Conservation (phyloP, 2,797 vertebrate species). For the Acridotheres tristis region DNA sequence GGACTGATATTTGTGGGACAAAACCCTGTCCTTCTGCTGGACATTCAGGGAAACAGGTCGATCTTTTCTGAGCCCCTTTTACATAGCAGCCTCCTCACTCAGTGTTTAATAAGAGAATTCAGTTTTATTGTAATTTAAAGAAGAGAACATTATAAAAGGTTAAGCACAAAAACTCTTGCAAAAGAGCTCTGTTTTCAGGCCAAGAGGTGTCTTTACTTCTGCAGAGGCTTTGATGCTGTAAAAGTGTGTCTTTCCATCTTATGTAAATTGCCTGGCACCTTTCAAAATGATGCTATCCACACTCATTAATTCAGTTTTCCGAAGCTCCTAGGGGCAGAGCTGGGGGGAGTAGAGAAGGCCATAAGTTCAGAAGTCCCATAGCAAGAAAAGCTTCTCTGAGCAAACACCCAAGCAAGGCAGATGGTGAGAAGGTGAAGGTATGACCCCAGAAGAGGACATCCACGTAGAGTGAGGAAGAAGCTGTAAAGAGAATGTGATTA, state of each 20-base stretch:
- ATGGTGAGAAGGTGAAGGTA: neutral
- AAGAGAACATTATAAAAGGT: neutral
- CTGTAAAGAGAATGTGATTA: neutral
- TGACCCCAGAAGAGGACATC: neutral
- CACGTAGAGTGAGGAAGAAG: neutral
- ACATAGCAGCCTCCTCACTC: neutral
- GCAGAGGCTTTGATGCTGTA: neutral
- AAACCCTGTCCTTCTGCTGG: neutral
- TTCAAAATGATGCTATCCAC: neutral
- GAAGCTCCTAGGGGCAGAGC: neutral
- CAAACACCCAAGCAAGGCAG: neutral
- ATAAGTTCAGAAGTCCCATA: rapidly evolving
- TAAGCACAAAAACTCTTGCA: neutral
- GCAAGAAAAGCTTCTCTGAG: neutral
- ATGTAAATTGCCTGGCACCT: neutral
- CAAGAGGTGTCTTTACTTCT: neutral
- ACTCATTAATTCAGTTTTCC: neutral
- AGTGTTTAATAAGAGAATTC: neutral
- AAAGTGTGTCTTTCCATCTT: neutral
- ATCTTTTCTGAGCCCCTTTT: neutral
- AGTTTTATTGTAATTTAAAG: neutral
- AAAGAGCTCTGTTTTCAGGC: neutral
- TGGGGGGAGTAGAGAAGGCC: neutral
- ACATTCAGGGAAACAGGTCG: neutral
- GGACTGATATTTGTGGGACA: neutral